Evolutionary conservation across 2,888 invertebrate species (phyloP), one percentile per base, ranked within the genome.

Genomic region (Noctua fimbriata): DNA sequence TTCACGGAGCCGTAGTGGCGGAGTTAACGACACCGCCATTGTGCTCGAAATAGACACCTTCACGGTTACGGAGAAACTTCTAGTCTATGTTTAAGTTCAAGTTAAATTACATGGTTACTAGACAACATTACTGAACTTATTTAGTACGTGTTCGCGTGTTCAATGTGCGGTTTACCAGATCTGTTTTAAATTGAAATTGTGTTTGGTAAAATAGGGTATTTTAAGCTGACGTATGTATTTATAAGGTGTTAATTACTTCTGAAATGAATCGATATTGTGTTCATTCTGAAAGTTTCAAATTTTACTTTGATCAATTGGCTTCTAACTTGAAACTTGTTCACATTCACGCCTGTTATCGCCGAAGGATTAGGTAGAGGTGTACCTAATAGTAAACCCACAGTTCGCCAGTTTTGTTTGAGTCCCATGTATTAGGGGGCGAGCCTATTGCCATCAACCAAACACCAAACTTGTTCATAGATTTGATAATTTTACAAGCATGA

Each of bases 21-120:
- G 70, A 78, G 86, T 71, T 83, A 83, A 84, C 84, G 83, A 76
- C 78, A 71, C 86, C 87, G 71, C 79, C 65, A 86, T 85, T 85
- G 84, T 85, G 69, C 70, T 76, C 67, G 71, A 85, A 85, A 85
- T 85, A 86, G 87, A 65, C 75, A 49, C 69, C 63, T 73, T 73
- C 79, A 73, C 75, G 60, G 78, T 74, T 66, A 86, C 66, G 41
- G 67, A 58, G 41, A 65, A 79, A 86, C 65, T 82, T 73, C 28
- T 52, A 84, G 69, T n/a, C 84, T 78, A 77, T 32, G 63, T 70
- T 76, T 52, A 69, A 67, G 67, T 73, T 79, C 21, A 81, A 79
- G 36, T 80, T 81, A 76, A 28, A 65, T 85, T 69, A 82, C 79
- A 67, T 52, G 74, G 24, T 69, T 67, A 67, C 32, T 75, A 47